Evolutionary conservation across 1,140 invertebrate species (phyloP).

Genomic region (Semibalanus balanoides): DNA sequence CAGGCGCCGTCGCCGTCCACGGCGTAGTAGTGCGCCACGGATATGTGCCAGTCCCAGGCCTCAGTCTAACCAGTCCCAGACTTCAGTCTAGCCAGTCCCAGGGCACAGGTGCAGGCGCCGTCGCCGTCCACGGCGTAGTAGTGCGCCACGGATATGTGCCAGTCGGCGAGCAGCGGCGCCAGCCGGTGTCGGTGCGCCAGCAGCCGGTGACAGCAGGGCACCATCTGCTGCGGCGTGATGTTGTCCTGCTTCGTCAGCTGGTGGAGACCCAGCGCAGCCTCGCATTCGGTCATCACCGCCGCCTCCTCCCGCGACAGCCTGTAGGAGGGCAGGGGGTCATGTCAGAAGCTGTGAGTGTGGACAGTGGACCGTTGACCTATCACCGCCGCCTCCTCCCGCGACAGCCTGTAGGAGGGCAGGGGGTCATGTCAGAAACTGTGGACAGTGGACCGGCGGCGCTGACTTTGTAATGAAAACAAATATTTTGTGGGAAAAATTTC

Average conservation of each 20-base stretch:
- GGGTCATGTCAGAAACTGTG: too few species aligned
- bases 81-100: constrained; percentile 59
- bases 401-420: constrained; percentile 44
- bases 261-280: constrained; percentile 46
- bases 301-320: constrained; percentile 63
- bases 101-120: constrained; percentile 79
- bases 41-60: too few species aligned
- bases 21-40: constrained; percentile 79
- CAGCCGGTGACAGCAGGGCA: constrained; percentile 58
- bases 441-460: too few species aligned
- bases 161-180: constrained; percentile 32
- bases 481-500: too few species aligned
- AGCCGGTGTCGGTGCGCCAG: constrained; percentile 37
- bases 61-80: too few species aligned
- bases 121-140: constrained; percentile 83
- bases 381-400: constrained; percentile 56
- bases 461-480: too few species aligned
- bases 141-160: constrained; percentile 63
- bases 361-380: too few species aligned
- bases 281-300: constrained; percentile 47
- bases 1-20: constrained; percentile 76
- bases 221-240: constrained; percentile 76
- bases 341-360: too few species aligned
- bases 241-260: constrained; percentile 73
- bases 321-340: constrained; percentile 26